Base-by-base conservation (phyloP, 2,797 vertebrate species). In the Kryptolebias ocellatus region DNA sequence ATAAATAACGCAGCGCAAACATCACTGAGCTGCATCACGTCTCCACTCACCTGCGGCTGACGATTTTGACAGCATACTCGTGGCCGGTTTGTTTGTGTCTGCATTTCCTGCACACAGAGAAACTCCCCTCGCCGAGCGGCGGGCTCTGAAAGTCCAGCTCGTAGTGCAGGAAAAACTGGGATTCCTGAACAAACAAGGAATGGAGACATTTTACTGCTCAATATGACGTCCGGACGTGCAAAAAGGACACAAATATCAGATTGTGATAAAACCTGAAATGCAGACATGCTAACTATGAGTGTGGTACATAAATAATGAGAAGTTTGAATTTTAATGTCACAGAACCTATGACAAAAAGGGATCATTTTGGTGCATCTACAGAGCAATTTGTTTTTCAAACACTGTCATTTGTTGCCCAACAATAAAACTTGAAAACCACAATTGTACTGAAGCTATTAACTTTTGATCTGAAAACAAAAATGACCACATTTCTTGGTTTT, bases 41-140 rank as follows among this genome's bases (percentile, higher is more conserved):
- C 29, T 53, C 44, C 5, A 3, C 87, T 78, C 72, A 97, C 96
- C 96, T 95, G 81, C 95, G 95, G 86, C 96, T 98, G 66, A 97
- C 86, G 44, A 98, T 97, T 91, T 98, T 98, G 61, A 97, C 96
- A 0, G 96, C 96, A 0, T 94, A 97, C 66, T 97, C 96, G 3
- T 93, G 90, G 59, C 93, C 95, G 0, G 72, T 95, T 83, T 96
- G 95, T 66, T 93, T 95, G 89, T 97, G 95, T 66, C 87, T 88
- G 83, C 96, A 98, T 59, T 93, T 95, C 60, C 96, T 94, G 89
- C 96, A 98, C 62, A 98, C 93, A 0, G 96, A 98, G 86, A 97
- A 97, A 80, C 96, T 97, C 0, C 96, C 96, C 66, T 95, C 95
- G 0, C 96, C 96, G 45, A 98, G 86, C 0, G 95, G 95, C 0